Conservation (phyloP, 2,888 invertebrate genomes). For the Atrina japonica region DNA sequence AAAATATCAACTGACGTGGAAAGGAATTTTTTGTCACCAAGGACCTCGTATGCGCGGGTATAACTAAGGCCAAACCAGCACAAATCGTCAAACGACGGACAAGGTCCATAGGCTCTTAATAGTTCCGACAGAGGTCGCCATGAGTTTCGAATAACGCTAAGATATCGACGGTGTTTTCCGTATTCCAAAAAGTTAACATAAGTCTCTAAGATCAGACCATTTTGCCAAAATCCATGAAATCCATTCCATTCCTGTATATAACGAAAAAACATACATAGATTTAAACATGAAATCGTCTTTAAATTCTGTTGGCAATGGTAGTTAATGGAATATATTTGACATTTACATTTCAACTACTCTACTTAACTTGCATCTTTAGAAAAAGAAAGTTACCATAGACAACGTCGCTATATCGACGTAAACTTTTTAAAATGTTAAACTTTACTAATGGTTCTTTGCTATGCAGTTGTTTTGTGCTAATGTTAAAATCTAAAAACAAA, state of each 20-base stretch:
- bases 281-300: no score
- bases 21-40: conserved; percentile 50
- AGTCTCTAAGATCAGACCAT: conserved; percentile 61
- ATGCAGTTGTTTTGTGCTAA: no score
- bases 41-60: conserved; percentile 56
- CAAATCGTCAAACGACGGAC: conserved; percentile 67
- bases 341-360: no score
- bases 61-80: conserved; percentile 62
- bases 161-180: conserved; percentile 57
- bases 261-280: no score
- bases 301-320: no score
- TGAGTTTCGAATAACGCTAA: conserved; percentile 46
- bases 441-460: no score
- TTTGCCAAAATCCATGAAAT: conserved; percentile 67
- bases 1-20: conserved; percentile 52
- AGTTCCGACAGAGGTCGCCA: conserved; percentile 53
- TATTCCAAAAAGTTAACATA: conserved; percentile 59
- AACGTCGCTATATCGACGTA: no score
- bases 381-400: no score
- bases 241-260: conserved; percentile 68
- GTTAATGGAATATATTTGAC: no score
- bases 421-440: no score
- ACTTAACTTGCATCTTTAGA: no score
- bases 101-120: conserved; percentile 61
- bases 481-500: no score